Percentiles rank a stretch among this genome's conserved stretches.
phyloP scores from a whole-genome alignment of 1,140 invertebrate species.

The Cydia strobilella region DNA sequence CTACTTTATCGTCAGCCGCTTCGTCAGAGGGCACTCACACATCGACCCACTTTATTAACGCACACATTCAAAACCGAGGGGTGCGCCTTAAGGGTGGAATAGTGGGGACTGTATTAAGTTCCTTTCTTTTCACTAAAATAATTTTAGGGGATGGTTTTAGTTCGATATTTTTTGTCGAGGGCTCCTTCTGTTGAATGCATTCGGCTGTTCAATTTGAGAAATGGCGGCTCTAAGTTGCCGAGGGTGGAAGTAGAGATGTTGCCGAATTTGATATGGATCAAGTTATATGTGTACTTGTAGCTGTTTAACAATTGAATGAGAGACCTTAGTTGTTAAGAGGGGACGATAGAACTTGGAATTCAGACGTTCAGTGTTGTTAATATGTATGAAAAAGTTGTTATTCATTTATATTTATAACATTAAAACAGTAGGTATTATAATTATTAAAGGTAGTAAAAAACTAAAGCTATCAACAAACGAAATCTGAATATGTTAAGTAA shows the following conservation, averaged over 20 bases:
- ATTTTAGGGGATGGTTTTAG: conserved; percentile 79
- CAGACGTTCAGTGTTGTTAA: conserved; percentile 14
- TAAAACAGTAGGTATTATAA: no score
- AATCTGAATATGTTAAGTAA: no score
- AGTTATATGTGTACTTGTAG: conserved; percentile 13
- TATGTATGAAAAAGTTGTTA: no score
- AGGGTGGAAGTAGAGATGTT: conserved; percentile 66
- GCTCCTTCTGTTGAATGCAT: conserved; percentile 69
- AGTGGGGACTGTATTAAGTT: conserved; percentile 79
- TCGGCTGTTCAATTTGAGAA: conserved; percentile 71
- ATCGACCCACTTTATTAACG: conserved; percentile 42
- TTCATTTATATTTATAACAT: no score
- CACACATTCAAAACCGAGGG: conserved; percentile 51
- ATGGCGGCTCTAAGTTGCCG: conserved; percentile 58
- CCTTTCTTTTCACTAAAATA: conserved; percentile 80
- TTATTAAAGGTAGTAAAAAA: no score
- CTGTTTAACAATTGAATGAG: conserved; percentile 33
- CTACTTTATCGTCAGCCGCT: conserved; percentile 63
- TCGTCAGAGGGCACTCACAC: conserved; percentile 69
- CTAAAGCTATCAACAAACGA: no score
- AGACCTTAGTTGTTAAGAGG: background rate
- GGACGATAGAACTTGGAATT: background rate
- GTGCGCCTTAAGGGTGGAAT: conserved; percentile 66
- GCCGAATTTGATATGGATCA: conserved; percentile 50
- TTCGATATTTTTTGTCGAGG: conserved; percentile 74